Evolutionary conservation across 2,888 invertebrate genomes (phyloP).

Genomic region (Keiferia lycopersicella): DNA sequence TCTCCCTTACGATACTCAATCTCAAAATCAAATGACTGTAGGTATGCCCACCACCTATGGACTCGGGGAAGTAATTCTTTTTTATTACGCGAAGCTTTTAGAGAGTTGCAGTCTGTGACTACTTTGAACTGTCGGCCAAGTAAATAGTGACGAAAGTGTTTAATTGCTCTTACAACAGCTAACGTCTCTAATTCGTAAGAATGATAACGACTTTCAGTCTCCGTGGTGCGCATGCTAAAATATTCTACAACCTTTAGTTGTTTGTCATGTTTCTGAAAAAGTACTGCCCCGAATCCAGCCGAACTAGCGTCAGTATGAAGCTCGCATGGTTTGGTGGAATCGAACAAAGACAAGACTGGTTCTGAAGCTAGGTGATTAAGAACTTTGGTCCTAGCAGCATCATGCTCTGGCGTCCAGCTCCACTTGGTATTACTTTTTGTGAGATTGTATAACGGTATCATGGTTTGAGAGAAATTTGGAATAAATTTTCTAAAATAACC

Average conservation of each 20-base stretch:
- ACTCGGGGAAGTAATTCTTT: constrained; percentile 30
- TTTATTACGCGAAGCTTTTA: constrained; percentile 30
- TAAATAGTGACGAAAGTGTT: constrained; percentile 31
- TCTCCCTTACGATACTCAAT: constrained; percentile 32
- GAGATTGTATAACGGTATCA: no score
- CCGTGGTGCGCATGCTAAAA: constrained; percentile 25
- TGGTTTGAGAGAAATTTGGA: no score
- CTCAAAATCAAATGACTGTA: constrained; percentile 31
- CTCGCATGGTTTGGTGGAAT: constrained; percentile 2
- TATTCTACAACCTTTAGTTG: constrained; percentile 18
- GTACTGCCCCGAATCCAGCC: constrained; percentile 3
- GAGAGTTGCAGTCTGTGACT: constrained; percentile 25
- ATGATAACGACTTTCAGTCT: constrained; percentile 27
- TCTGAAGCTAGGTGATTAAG: no score
- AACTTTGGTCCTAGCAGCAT: no score
- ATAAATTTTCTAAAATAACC: no score
- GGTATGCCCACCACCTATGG: constrained; percentile 31
- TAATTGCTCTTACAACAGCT: constrained; percentile 27
- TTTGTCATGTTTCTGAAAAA: constrained; percentile 9
- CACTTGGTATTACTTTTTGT: no score
- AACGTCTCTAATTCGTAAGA: constrained; percentile 31
- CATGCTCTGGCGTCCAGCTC: no score
- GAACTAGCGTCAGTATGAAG: constrained; percentile 20
- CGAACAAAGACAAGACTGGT: not conserved
- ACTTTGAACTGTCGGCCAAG: constrained; percentile 28